phyloP scores from a whole-genome alignment of 2,888 invertebrate species.

The Rhogogaster chlorosoma region DNA sequence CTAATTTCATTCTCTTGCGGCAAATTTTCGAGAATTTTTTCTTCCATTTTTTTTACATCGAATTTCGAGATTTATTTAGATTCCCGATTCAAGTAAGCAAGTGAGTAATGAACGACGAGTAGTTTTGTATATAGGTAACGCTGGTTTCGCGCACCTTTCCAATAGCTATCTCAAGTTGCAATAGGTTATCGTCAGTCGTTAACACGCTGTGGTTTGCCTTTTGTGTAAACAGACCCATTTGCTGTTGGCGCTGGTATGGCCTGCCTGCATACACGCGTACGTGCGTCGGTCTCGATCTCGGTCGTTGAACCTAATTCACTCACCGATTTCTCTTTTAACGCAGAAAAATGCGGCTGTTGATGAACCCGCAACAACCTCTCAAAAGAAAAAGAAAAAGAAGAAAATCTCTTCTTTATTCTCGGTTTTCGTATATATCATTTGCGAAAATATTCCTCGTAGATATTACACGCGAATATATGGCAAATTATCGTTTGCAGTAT shows the following conservation, averaged over 20 bases:
- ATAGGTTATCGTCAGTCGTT: constrained; percentile 51
- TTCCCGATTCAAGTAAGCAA: background rate
- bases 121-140: no score
- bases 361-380: background rate
- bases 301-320: constrained; percentile 18
- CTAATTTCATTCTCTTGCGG: no score
- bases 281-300: constrained; percentile 44
- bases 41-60: background rate
- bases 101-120: background rate
- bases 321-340: constrained; percentile 42
- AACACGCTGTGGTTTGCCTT: constrained; percentile 42
- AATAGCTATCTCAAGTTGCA: constrained; percentile 44
- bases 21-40: background rate
- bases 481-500: background rate
- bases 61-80: background rate
- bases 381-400: background rate
- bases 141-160: constrained; percentile 24
- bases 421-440: no score
- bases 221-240: constrained; percentile 47
- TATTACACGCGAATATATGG: background rate
- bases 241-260: background rate
- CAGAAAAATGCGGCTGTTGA: background rate
- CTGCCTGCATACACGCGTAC: background rate
- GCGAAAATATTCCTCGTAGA: no score
- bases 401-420: background rate